Evolutionary conservation across 2,113 vertebrate species (phyloP).

Genomic region (Hippocampus barbouri): DNA sequence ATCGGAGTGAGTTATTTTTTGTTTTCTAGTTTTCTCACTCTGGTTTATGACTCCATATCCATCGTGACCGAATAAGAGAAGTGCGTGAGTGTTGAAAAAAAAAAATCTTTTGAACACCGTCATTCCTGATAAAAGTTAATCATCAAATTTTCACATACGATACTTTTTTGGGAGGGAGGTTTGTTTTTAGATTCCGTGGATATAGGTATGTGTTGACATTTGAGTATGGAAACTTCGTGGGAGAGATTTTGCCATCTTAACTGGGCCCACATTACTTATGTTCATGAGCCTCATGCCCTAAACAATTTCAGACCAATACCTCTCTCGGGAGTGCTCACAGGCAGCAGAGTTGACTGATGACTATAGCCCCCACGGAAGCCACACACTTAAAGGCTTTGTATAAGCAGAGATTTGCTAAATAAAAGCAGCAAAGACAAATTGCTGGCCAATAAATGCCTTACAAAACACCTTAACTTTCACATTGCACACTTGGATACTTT

Average conservation of each 20-base stretch:
- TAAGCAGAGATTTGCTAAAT: slow-evolving; percentile 64
- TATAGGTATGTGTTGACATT: background rate
- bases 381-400: slow-evolving; percentile 47
- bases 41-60: background rate
- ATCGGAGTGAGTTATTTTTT: background rate
- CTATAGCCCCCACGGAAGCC: slow-evolving; percentile 32
- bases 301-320: slow-evolving; percentile 39
- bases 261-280: slow-evolving; percentile 5
- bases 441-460: slow-evolving; percentile 51
- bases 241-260: background rate
- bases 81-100: background rate
- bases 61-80: background rate
- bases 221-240: background rate
- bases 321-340: slow-evolving; percentile 54
- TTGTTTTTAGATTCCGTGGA: background rate
- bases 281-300: slow-evolving; percentile 18
- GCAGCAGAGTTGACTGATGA: slow-evolving; percentile 65
- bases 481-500: background rate
- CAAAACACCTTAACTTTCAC: slow-evolving; percentile 41
- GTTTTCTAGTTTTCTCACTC: background rate
- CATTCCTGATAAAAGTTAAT: background rate
- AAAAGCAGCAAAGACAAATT: slow-evolving; percentile 64
- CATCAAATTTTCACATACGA: background rate
- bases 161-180: background rate
- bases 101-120: background rate